Evolutionary conservation across 1,140 invertebrate species (phyloP).

Genomic region (Magallana gigas): DNA sequence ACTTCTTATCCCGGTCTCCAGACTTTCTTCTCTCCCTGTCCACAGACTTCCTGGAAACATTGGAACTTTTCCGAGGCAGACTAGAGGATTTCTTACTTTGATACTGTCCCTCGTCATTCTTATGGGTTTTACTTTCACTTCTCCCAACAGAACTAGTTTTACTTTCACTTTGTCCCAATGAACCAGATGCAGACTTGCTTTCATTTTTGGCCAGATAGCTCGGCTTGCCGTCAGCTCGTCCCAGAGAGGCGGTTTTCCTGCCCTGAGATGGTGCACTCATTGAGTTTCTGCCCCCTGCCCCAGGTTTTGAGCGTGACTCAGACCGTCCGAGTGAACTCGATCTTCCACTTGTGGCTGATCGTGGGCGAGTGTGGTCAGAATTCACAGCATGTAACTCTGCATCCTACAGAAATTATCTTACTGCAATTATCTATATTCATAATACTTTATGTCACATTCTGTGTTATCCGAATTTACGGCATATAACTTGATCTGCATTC

Average conservation of each 20-base stretch:
- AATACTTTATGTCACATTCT: no score
- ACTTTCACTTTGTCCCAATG: slow-evolving; percentile 2
- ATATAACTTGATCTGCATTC: no score
- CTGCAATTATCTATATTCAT: background rate
- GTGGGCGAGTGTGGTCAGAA: slow-evolving; percentile 62
- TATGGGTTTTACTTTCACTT: slow-evolving; percentile 27
- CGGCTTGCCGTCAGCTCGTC: background rate
- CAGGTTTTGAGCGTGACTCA: background rate
- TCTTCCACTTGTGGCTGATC: slow-evolving; percentile 40
- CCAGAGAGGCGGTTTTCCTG: slow-evolving; percentile 2
- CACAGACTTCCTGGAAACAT: slow-evolving; percentile 29
- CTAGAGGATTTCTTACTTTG: slow-evolving; percentile 47
- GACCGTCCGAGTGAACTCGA: background rate
- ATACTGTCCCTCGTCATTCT: slow-evolving; percentile 3
- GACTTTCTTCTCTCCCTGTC: slow-evolving; percentile 33
- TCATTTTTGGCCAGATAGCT: background rate
- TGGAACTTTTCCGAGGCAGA: slow-evolving; percentile 40
- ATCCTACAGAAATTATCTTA: slow-evolving; percentile 54
- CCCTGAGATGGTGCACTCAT: slow-evolving; percentile 19
- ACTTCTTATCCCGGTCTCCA: slow-evolving; percentile 34
- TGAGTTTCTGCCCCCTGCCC: slow-evolving; percentile 7
- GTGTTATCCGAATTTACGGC: no score
- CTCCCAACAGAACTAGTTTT: background rate
- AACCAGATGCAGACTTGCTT: background rate
- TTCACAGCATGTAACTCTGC: slow-evolving; percentile 66